phyloP scores from a whole-genome alignment of 2,113 vertebrate genomes.

The Strix aluco region DNA sequence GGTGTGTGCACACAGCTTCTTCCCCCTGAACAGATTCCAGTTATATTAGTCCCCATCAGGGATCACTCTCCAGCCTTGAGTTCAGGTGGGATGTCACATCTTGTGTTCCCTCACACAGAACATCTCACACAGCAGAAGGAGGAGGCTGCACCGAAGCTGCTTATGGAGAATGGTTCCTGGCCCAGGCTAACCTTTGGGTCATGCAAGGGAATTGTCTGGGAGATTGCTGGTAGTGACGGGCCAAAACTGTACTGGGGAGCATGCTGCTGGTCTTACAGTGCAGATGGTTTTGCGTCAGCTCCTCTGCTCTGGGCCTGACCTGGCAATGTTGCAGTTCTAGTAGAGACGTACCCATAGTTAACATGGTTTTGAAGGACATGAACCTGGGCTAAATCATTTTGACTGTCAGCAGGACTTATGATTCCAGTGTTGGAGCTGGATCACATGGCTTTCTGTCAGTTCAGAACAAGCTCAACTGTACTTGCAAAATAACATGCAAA shows the following conservation, averaged over 20 bases:
- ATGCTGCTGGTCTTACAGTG: neutral
- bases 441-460: neutral
- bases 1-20: neutral
- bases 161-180: neutral
- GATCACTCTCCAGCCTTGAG: neutral
- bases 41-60: neutral
- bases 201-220: neutral
- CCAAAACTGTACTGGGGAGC: neutral
- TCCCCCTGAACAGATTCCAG: neutral
- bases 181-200: neutral
- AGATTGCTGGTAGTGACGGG: neutral
- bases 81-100: neutral
- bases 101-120: neutral
- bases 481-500: conserved; percentile 1
- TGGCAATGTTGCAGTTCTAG: accelerated
- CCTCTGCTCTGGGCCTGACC: neutral
- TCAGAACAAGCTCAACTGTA: neutral
- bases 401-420: neutral
- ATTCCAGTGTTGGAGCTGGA: neutral
- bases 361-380: neutral
- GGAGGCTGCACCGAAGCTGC: neutral
- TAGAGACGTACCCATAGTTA: neutral
- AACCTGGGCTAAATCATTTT: neutral
- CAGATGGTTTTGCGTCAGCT: neutral
- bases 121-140: neutral